Evolutionary conservation across 2,113 vertebrate genomes (phyloP).

Genomic region (Salvelinus namaycush): DNA sequence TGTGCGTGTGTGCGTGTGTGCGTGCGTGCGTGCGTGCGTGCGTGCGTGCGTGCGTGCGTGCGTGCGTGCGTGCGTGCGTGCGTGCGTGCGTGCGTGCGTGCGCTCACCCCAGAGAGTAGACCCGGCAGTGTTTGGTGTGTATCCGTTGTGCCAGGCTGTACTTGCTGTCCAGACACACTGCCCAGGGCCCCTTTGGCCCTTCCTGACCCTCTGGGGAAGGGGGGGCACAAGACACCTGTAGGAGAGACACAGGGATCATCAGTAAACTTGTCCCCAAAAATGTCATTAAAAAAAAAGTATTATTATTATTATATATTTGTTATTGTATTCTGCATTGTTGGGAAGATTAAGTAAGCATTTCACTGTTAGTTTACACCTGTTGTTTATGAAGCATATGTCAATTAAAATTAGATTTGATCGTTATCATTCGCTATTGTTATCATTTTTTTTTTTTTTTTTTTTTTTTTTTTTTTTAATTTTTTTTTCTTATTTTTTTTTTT

Average conservation of each 20-base stretch:
- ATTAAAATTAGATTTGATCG: no score
- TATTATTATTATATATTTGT: neutral
- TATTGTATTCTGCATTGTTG: no score
- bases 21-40: no score
- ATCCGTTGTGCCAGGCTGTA: slow-evolving; percentile 61
- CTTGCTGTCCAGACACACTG: slow-evolving; percentile 61
- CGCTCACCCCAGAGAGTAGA: slow-evolving; percentile 70
- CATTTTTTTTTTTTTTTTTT: no score
- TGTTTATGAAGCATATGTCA: no score
- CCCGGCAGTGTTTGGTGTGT: slow-evolving; percentile 58
- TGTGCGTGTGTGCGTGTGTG: no score
- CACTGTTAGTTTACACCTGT: no score
- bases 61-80: neutral
- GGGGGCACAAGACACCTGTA: slow-evolving; percentile 56
- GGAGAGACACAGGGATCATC: slow-evolving; percentile 5
- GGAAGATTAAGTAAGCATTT: neutral
- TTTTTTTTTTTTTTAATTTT: no score
- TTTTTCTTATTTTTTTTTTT: no score
- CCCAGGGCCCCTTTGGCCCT: slow-evolving; percentile 40
- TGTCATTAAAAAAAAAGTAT: no score
- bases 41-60: neutral
- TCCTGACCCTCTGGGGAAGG: slow-evolving; percentile 7
- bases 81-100: neutral
- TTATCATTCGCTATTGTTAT: no score
- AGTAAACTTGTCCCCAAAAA: neutral